These are phyloP conservation scores for Polietes domitor DNA, from an alignment of 2,888 invertebrate genomes.

Conservation along the genomic window DNA sequence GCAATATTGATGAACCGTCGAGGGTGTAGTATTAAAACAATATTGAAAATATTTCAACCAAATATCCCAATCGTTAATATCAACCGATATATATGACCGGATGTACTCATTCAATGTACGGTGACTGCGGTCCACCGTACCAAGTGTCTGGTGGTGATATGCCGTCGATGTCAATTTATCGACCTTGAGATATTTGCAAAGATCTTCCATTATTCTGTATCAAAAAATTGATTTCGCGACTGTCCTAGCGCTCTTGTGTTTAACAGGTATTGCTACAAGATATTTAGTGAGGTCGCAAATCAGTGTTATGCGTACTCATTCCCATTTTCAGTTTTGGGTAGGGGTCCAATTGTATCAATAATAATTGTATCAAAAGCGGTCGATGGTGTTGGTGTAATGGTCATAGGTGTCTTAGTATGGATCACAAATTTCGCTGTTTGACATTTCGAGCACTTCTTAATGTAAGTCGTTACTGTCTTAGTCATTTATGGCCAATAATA, in stretches of 20 bases:
- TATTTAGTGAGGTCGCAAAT: too few relatives aligned
- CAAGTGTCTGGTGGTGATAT: conserved; percentile 65
- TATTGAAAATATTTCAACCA: conserved; percentile 55
- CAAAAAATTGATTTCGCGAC: conserved; percentile 64
- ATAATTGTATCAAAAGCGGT: conserved; percentile 61
- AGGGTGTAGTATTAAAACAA: conserved; percentile 53
- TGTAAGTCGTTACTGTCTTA: too few relatives aligned
- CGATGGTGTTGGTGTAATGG: conserved; percentile 33
- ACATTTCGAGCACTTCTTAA: too few relatives aligned
- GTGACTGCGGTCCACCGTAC: conserved; percentile 67
- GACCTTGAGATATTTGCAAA: conserved; percentile 12
- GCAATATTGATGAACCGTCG: conserved; percentile 33
- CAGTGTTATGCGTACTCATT: too few relatives aligned
- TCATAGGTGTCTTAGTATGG: conserved; percentile 1
- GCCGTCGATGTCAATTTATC: conserved; percentile 48
- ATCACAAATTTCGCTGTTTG: too few relatives aligned
- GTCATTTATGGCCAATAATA: too few relatives aligned
- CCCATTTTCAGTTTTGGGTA: too few relatives aligned
- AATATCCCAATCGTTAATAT: conserved; percentile 59
- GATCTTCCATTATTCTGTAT: conserved; percentile 46
- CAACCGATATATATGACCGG: conserved; percentile 49
- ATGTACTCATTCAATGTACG: conserved; percentile 66
- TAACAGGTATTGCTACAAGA: too few relatives aligned
- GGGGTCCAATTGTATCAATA: too few relatives aligned
- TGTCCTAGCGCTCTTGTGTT: conserved; percentile 68